A percentile compares a stretch with the other conserved stretches of the same genome.
These are phyloP conservation scores for Dipodomys spectabilis DNA, from an alignment of 2,113 vertebrate species.

Conservation along the genomic window DNA sequence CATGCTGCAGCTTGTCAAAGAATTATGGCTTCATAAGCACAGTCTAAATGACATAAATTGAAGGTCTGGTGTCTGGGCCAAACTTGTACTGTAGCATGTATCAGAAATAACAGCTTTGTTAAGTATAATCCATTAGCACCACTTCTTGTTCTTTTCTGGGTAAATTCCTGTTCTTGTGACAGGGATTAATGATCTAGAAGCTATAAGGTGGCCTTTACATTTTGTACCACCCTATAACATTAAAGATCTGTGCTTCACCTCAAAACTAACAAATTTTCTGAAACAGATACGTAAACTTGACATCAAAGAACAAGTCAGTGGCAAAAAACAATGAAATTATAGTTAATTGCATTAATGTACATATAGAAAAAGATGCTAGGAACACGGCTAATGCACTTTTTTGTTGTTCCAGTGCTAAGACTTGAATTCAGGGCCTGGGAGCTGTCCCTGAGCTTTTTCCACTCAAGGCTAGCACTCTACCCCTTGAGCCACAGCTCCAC, in stretches of 20 bases:
- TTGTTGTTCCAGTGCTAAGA: no score
- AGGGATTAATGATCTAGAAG: constrained; percentile 60
- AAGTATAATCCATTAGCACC: background rate
- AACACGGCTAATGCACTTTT: background rate
- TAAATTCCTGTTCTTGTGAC: constrained; percentile 41
- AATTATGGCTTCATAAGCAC: constrained; percentile 51
- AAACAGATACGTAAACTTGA: constrained; percentile 51
- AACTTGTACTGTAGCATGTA: background rate
- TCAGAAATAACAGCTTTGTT: constrained; percentile 32
- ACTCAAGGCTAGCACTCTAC: no score
- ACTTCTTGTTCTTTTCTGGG: constrained; percentile 49
- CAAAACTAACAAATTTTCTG: constrained; percentile 49
- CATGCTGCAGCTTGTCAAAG: constrained; percentile 3
- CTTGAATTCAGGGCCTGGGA: no score
- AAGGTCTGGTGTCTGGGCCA: constrained; percentile 30
- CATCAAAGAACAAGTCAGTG: constrained; percentile 10
- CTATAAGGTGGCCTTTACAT: constrained; percentile 45
- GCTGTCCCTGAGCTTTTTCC: no score
- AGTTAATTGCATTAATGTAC: constrained; percentile 48
- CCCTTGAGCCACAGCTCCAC: no score
- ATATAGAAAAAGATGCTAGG: constrained; percentile 44
- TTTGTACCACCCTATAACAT: constrained; percentile 36
- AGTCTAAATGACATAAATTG: constrained; percentile 35
- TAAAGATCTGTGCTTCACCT: constrained; percentile 48
- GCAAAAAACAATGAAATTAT: background rate